phyloP scores from a whole-genome alignment of 2,888 invertebrate genomes.

The Hofmannophila pseudospretella region DNA sequence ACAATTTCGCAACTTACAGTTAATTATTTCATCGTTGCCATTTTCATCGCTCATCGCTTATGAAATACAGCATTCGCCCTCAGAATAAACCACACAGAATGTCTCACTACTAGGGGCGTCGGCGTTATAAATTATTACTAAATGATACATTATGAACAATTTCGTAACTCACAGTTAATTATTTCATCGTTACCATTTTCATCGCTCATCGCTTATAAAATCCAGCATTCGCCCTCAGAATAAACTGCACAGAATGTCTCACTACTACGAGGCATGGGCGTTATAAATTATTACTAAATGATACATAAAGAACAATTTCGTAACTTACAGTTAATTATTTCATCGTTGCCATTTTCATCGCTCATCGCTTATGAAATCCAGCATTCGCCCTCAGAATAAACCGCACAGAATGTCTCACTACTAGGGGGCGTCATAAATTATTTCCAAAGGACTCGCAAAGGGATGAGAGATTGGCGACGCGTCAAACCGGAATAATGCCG shows the following conservation, averaged over 20 bases:
- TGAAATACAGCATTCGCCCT: not conserved
- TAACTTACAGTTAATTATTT: too few species aligned
- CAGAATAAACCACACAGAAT: conserved; percentile 30
- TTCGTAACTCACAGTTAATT: too few species aligned
- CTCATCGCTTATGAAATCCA: not conserved
- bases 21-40: too few species aligned
- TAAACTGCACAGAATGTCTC: conserved; percentile 34
- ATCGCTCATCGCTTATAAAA: not conserved
- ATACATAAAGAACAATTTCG: too few species aligned
- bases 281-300: conserved; percentile 55
- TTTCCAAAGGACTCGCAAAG: conserved; percentile 40
- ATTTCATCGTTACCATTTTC: too few species aligned
- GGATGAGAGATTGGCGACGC: conserved; percentile 36
- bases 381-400: conserved; percentile 17
- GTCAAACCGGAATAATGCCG: conserved; percentile 47
- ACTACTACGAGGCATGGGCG: conserved; percentile 24
- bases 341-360: too few species aligned
- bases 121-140: conserved; percentile 52
- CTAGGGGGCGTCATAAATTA: conserved; percentile 44
- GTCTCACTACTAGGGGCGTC: conserved; percentile 28
- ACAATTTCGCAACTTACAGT: too few species aligned
- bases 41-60: too few species aligned
- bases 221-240: conserved; percentile 6
- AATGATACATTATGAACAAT: too few species aligned
- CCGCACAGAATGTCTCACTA: conserved; percentile 33